Evolutionary conservation across 2,797 vertebrate genomes (phyloP).

Genomic region (Propithecus perrieri): DNA sequence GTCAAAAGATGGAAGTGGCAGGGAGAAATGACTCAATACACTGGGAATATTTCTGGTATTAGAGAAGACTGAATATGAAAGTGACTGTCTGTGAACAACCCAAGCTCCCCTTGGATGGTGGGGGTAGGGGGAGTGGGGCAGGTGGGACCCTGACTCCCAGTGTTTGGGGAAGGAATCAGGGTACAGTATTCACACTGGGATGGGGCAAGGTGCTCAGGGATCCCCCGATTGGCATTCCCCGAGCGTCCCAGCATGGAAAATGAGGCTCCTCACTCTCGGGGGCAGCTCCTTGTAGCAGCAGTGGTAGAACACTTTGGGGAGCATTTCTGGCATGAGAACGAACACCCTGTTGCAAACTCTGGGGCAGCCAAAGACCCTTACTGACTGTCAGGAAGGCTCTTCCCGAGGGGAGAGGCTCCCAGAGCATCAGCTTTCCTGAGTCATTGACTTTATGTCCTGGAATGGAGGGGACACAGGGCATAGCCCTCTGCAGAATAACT

Average conservation of each 20-base stretch:
- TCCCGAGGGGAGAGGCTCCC: background rate
- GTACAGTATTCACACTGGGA: background rate
- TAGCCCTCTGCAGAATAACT: no score
- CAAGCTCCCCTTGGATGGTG: no score
- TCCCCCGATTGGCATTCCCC: background rate
- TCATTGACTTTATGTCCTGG: background rate
- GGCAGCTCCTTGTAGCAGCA: fast-evolving
- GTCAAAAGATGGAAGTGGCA: background rate
- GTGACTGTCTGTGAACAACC: fast-evolving
- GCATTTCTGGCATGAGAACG: background rate
- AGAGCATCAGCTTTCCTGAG: background rate
- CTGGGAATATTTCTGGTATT: background rate
- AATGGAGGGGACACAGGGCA: background rate
- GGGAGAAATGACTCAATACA: background rate
- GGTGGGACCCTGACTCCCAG: fast-evolving
- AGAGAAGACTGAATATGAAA: background rate
- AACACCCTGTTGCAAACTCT: fast-evolving
- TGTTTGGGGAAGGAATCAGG: fast-evolving
- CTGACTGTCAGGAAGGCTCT: background rate
- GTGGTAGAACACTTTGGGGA: background rate
- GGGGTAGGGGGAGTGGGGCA: background rate
- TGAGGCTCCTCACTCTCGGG: no score
- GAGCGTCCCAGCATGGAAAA: fast-evolving
- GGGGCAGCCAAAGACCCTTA: background rate
- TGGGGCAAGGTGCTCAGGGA: background rate